Base-by-base conservation (phyloP, 2,888 invertebrate genomes). In the Branchipolynoe longqiensis region DNA sequence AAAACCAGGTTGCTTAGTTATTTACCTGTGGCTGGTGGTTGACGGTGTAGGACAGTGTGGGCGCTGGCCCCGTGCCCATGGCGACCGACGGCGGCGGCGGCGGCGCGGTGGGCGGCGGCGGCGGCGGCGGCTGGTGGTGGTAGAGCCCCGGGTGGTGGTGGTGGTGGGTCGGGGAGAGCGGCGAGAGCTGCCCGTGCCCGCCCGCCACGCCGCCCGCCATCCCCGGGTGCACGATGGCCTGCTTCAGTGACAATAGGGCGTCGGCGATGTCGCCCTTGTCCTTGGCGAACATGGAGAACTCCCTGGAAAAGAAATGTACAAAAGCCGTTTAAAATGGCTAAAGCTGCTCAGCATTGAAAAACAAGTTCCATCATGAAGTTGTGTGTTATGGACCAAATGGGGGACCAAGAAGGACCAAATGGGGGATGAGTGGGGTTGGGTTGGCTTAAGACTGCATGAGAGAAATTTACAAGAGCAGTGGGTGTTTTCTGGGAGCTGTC, bases 221-320 rank as follows among this genome's bases (percentile, higher is more conserved):
- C 36, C 89, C 94, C 18, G 97, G 96, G 93, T 97, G 97, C 58
- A 97, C 96, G 86, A 97, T 97, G 64, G 97, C 97, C 93, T 97
- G 97, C 93, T 97, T 97, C 90, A 97, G 94, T 0, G 97, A 97
- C 91, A 97, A 95, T 73, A 98, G 95, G 88, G 97, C 97, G 94
- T 97, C 97, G n/a, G 97, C 97, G 90, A 97, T 96, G 91, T 97
- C 97, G 90, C 92, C 92, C 84, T 93, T 92, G 78, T 93, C 92
- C 88, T 92, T 92, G 48, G 78, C 41, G 87, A 91, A 91, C n/a
- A 92, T 89, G 12, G 92, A 87, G 85, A 90, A 91, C 84, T 93
- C 92, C 86, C 92, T 92, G 89, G 1, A 14, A 28, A n/a, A n/a
- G n/a, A n/a, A n/a, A n/a, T n/a, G n/a, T n/a, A n/a, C n/a, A n/a